phyloP scores from a whole-genome alignment of 2,888 invertebrate species.

The Trachelus iudaicus region DNA sequence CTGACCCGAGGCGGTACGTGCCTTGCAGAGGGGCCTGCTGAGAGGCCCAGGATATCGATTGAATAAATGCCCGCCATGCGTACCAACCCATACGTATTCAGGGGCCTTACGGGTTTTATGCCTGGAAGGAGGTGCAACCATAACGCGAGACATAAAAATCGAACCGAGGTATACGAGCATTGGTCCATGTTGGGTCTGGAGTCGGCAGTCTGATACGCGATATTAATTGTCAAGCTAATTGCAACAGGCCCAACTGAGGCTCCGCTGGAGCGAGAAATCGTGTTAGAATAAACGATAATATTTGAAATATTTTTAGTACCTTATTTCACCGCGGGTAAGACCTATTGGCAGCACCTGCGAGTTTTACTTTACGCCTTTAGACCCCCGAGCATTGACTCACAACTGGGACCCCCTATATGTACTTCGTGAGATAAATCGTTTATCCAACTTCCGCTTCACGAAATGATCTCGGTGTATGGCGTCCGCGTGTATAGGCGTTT shows the following conservation, averaged over 20 bases:
- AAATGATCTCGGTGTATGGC: not conserved
- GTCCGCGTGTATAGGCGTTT: not conserved
- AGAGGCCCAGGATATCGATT: conserved; percentile 52
- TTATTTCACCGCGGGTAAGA: not conserved
- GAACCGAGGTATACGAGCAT: not conserved
- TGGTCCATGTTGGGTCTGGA: conserved; percentile 7
- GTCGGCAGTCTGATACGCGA: conserved; percentile 26
- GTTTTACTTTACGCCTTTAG: not conserved
- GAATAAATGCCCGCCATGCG: conserved; percentile 41
- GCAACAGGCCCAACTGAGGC: conserved; percentile 25
- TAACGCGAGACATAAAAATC: not conserved
- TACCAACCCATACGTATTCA: not conserved
- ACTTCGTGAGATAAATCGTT: not conserved
- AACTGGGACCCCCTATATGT: not conserved
- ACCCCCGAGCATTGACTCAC: not conserved
- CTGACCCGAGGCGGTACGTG: conserved; percentile 45
- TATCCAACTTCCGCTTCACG: not conserved
- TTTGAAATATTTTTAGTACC: not conserved
- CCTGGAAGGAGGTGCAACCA: not conserved
- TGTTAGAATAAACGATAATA: not conserved
- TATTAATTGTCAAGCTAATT: conserved; percentile 46
- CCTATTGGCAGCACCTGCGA: not conserved
- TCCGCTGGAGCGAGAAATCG: not conserved
- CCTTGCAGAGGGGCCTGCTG: conserved; percentile 45
- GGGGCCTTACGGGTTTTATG: not conserved